Evolutionary conservation across 2,888 invertebrate genomes (phyloP).

Genomic region (Scelioninae gen. 1): DNA sequence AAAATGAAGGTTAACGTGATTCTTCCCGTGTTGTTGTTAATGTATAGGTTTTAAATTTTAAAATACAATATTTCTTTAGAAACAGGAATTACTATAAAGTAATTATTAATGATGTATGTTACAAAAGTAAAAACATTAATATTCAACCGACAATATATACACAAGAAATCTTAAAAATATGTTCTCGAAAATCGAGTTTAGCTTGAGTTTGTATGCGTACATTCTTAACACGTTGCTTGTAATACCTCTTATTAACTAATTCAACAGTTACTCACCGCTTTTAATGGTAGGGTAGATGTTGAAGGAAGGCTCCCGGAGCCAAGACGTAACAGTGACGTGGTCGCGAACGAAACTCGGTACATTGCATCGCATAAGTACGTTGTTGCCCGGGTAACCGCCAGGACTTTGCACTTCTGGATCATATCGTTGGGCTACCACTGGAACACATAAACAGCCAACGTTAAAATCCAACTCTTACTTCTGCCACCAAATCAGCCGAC

Average conservation of each 20-base stretch:
- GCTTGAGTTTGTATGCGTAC: too few species aligned
- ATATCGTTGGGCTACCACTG: slow-evolving; percentile 86
- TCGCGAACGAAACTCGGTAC: slow-evolving; percentile 86
- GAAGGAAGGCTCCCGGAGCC: slow-evolving; percentile 86
- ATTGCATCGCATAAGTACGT: slow-evolving; percentile 86
- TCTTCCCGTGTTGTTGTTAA: too few species aligned
- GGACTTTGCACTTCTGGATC: slow-evolving; percentile 87
- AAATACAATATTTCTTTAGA: too few species aligned
- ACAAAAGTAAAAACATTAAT: too few species aligned
- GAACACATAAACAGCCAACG: slow-evolving; percentile 73
- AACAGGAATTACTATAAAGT: too few species aligned
- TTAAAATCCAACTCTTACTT: slow-evolving; percentile 43
- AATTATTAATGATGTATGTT: too few species aligned
- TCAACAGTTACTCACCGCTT: slow-evolving; percentile 84
- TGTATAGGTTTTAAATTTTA: too few species aligned
- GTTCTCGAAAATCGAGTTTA: too few species aligned
- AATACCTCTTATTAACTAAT: slow-evolving; percentile 72
- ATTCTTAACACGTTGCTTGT: too few species aligned
- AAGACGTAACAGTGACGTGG: slow-evolving; percentile 86
- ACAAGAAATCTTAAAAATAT: too few species aligned
- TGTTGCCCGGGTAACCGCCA: slow-evolving; percentile 86
- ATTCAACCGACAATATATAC: too few species aligned
- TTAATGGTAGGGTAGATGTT: slow-evolving; percentile 86
- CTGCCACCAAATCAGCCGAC: slow-evolving; percentile 14
- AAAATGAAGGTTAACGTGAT: too few species aligned